Base-by-base conservation (phyloP, 2,113 vertebrate genomes). In the Cisticola juncidis region DNA sequence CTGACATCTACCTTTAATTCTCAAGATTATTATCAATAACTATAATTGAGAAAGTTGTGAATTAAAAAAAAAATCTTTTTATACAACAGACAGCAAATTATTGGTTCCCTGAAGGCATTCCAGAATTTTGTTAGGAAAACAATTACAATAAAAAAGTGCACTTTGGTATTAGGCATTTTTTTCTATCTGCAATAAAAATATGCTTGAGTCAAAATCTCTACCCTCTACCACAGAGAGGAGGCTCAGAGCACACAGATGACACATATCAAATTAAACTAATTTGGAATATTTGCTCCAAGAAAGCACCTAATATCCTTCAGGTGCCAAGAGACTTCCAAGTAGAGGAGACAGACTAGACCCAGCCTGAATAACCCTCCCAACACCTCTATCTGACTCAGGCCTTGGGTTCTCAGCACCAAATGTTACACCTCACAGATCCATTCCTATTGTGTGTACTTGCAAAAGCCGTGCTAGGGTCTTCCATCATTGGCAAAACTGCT, bases 321-420 rank as follows among this genome's bases (percentile, higher is more conserved):
- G 7, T 79, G 16, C n/a, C 35, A 62, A 16, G 28, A 78, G 26
- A 20, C 1, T 2, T 40, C 24, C 62, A n/a, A 74, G 65, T 19
- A 6, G 38, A 73, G 54, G 24, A 51, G 40, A 56, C 11, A 64
- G 33, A 64, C 5, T n/a, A 68, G 19, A 83, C 6, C 1, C 42
- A 36, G 20, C 9, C 10, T 58, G 28, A 77, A 51, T 61, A 65
- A 82, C 5, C 2, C 9, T 71, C 5, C 19, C 13, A 40, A 50
- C 64, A 23, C 1, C 3, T 14, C n/a, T 31, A 3, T 20, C 3
- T 22, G 51, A 25, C 17, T 9, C 1, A 9, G 21, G n/a, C 5
- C 6, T 20, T n/a, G 29, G 6, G 7, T 25, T 82, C 58, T 73
- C 4, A 2, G 1, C 12, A 60, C 18, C 47, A 58, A 1, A 4